Conservation (phyloP, 2,888 invertebrate genomes). For the Choristoneura rosaceana region DNA sequence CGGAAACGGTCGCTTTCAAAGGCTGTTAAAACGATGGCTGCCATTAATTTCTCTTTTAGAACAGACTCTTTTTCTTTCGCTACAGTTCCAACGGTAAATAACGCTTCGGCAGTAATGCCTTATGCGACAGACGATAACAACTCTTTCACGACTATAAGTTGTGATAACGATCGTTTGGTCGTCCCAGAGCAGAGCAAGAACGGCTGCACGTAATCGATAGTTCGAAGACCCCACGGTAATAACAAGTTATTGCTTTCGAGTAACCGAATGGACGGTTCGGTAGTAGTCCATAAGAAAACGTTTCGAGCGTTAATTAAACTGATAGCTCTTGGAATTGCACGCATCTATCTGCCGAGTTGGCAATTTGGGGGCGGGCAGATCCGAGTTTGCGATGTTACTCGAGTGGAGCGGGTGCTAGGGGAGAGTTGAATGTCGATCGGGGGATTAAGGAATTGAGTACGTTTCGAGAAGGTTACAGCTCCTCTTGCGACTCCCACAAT, state of each 20-base stretch:
- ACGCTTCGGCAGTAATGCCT: slow-evolving; percentile 17
- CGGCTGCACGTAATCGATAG: slow-evolving; percentile 62
- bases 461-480: slow-evolving; percentile 35
- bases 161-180: slow-evolving; percentile 34
- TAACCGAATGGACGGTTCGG: slow-evolving; percentile 48
- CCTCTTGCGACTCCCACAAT: slow-evolving; percentile 35
- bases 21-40: slow-evolving; percentile 22
- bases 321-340: slow-evolving; percentile 48
- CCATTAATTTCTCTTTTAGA: slow-evolving; percentile 38
- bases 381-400: slow-evolving; percentile 23
- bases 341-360: slow-evolving; percentile 42
- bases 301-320: slow-evolving; percentile 59
- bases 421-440: slow-evolving; percentile 40
- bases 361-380: slow-evolving; percentile 38
- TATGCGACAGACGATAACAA: slow-evolving; percentile 37
- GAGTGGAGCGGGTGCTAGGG: slow-evolving; percentile 29
- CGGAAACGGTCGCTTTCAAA: slow-evolving; percentile 38
- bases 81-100: slow-evolving; percentile 25
- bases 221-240: slow-evolving; percentile 60
- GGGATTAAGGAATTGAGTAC: slow-evolving; percentile 41
- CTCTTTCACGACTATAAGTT: slow-evolving; percentile 30
- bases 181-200: slow-evolving; percentile 16
- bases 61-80: slow-evolving; percentile 15
- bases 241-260: slow-evolving; percentile 62
- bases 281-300: slow-evolving; percentile 54